phyloP scores from a whole-genome alignment of 2,797 vertebrate species.

The Hapalemur alaotrensis region DNA sequence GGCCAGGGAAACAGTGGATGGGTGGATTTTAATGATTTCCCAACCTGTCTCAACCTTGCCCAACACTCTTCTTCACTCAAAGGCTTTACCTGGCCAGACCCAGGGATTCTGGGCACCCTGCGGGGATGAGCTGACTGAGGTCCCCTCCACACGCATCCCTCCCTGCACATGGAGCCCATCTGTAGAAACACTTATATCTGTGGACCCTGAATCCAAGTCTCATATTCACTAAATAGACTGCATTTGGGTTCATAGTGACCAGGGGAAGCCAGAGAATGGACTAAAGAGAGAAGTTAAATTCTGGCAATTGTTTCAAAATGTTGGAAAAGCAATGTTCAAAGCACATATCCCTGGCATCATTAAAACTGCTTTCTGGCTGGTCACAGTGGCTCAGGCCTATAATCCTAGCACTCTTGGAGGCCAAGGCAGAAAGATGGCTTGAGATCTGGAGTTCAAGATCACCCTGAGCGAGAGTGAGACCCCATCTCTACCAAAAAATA shows the following conservation, averaged over 20 bases:
- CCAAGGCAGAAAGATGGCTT: neutral
- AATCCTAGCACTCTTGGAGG: neutral
- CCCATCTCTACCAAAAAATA: no score
- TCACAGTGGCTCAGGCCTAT: neutral
- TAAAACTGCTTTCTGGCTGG: neutral
- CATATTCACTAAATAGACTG: neutral
- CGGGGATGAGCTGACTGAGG: neutral
- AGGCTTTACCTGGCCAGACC: neutral
- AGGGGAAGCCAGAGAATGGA: neutral
- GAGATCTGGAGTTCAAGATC: neutral
- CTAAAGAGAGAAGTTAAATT: neutral
- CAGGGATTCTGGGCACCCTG: neutral
- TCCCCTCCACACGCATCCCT: neutral
- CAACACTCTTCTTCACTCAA: neutral
- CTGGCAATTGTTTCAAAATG: neutral
- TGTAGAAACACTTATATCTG: neutral
- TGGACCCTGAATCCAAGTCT: neutral
- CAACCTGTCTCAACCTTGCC: neutral
- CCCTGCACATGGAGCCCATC: neutral
- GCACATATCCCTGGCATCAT: neutral
- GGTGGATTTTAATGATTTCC: neutral
- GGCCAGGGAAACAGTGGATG: neutral
- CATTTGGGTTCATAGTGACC: neutral
- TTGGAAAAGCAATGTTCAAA: conserved; percentile 7
- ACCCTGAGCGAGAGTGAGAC: no score